Evolutionary conservation across 2,888 invertebrate genomes (phyloP), one percentile per base, ranked within the genome.

Genomic region (Melikaiella ostensackeni): DNA sequence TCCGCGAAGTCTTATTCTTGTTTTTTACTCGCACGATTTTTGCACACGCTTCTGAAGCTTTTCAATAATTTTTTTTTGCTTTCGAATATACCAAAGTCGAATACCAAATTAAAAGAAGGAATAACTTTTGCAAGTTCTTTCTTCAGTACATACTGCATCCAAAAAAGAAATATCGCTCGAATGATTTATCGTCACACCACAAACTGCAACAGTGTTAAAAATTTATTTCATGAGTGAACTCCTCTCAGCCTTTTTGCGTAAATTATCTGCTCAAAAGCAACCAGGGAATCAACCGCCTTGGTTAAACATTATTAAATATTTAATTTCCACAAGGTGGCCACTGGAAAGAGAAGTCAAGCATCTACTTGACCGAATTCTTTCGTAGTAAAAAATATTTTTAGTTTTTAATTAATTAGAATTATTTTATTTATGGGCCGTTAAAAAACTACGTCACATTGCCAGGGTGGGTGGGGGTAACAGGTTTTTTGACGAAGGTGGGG

Each of bases 101-200:
- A 50, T 70, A 70, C 70, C 70, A 70, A 70, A 70, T 70, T 70
- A 70, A 70, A 70, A 70, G 46, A 42, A 66, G 70, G 30, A 70
- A 46, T 70, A 46, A 70, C 70, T 70, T 70, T 70, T 30, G 70
- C 50, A 50, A 50, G 46, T 46, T 70, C 70, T 70, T 46, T 46
- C 50, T 70, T 50, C 50, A 30, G 46, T 50, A 70, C 70, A 50
- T 50, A 50, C 50, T 70, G 11, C n/a, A 30, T 33, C 42, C 6
- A 42, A n/a, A 50, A 66, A 64, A 64, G 46, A 70, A 30, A 70
- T 70, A 70, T 70, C 9, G 46, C 46, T 70, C 24, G 27, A 70
- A 70, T 70, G 50, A 70, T 70, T 70, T 50, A 70, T 70, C 24
- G 42, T 66, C 42, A 70, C 50, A 50, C 50, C 50, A 70, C 46